A percentile compares a stretch with the other conserved stretches of the same genome.
Conservation (phyloP, 92 coral and sea anemone genomes). For the Muricea muricata region DNA sequence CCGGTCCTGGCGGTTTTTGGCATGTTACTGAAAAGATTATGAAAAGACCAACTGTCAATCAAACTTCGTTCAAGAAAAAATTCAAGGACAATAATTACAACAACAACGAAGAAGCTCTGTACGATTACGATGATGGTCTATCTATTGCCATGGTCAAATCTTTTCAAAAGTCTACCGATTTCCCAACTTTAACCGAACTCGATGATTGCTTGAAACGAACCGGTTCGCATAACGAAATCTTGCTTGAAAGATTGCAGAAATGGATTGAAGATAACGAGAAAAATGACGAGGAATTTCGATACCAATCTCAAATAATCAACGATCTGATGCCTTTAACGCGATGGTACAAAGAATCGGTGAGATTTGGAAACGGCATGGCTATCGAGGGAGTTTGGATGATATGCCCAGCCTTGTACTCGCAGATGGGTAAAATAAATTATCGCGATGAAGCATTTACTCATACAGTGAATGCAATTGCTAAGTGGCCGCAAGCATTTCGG, state of each 20-base stretch:
- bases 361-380: constrained; percentile 60
- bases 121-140: constrained; percentile 60
- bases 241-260: constrained; percentile 23
- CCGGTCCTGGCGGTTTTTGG: neutral
- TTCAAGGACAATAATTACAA: constrained; percentile 56
- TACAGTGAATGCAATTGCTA: no score
- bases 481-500: no score
- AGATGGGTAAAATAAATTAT: no score
- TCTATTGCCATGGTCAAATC: constrained; percentile 58
- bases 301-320: constrained; percentile 40
- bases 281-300: neutral
- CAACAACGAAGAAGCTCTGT: constrained; percentile 57
- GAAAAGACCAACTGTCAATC: constrained; percentile 44
- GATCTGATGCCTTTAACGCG: constrained; percentile 52
- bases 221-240: constrained; percentile 36
- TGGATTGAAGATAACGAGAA: constrained; percentile 24
- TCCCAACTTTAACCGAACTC: constrained; percentile 33
- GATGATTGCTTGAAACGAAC: neutral
- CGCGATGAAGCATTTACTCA: neutral
- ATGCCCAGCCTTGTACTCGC: no score
- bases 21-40: neutral
- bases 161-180: constrained; percentile 34
- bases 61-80: constrained; percentile 26
- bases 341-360: constrained; percentile 52
- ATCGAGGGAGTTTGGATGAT: no score